Percentiles rank a stretch among this genome's conserved stretches.
These are phyloP conservation scores for Anorthoa munda DNA, from an alignment of 2,888 invertebrate genomes.

Conservation along the genomic window DNA sequence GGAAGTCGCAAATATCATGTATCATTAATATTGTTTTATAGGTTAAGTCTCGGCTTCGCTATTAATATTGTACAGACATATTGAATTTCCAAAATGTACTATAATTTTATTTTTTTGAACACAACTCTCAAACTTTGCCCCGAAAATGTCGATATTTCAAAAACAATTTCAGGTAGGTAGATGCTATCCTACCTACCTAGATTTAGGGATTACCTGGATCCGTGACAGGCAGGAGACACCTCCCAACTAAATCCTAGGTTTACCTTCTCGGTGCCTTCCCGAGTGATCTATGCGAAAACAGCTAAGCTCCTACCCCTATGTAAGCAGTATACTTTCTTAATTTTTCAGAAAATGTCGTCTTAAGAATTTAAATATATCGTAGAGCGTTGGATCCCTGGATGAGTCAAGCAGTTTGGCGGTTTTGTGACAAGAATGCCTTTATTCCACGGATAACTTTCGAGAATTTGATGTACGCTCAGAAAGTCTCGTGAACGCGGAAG, in stretches of 20 bases:
- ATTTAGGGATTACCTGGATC: conserved; percentile 54
- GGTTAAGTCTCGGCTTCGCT: not conserved
- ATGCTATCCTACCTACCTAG: conserved; percentile 14
- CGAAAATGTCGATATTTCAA: conserved; percentile 4
- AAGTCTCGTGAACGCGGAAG: conserved; percentile 66
- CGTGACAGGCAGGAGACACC: conserved; percentile 33
- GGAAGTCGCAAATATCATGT: conserved; percentile 11
- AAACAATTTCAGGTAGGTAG: conserved; percentile 27
- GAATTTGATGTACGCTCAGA: conserved; percentile 67
- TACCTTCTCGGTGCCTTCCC: conserved; percentile 23
- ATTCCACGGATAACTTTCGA: conserved; percentile 66
- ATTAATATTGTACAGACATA: not conserved
- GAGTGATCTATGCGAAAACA: conserved; percentile 55
- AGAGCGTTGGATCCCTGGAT: conserved; percentile 72
- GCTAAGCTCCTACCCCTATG: conserved; percentile 51
- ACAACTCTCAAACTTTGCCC: not conserved
- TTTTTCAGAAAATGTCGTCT: conserved; percentile 74
- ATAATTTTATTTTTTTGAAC: not conserved
- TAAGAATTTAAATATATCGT: conserved; percentile 84
- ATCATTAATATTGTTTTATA: conserved; percentile 15
- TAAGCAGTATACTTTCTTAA: conserved; percentile 64
- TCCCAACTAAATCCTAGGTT: conserved; percentile 49
- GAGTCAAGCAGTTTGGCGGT: conserved; percentile 79
- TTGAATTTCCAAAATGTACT: not conserved
- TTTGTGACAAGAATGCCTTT: conserved; percentile 83